These are phyloP conservation scores for Blera fallax DNA, from an alignment of 2,888 invertebrate species.

Conservation along the genomic window DNA sequence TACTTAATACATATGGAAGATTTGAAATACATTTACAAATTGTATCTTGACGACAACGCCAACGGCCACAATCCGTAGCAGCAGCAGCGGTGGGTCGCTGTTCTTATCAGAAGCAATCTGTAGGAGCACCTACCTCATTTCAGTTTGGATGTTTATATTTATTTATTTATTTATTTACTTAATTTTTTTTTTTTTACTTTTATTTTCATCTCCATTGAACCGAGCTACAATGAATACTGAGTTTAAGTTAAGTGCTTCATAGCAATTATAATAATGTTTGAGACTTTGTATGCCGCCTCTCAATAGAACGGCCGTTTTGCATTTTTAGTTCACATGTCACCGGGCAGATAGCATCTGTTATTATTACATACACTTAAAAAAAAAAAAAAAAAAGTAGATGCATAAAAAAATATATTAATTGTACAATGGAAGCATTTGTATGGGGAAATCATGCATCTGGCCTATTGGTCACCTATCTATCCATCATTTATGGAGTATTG, in stretches of 20 bases:
- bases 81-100: not conserved
- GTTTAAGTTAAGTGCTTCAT: not conserved
- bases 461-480: not conserved
- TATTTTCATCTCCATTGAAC: constrained; percentile 14
- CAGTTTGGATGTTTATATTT: not conserved
- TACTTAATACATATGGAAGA: constrained; percentile 28
- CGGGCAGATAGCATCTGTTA: constrained; percentile 1
- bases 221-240: not conserved
- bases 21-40: constrained; percentile 56
- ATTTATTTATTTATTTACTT: not conserved
- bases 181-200: constrained; percentile 10
- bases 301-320: not conserved
- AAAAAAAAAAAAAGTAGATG: not conserved
- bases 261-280: constrained; percentile 19
- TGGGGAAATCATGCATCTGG: not conserved
- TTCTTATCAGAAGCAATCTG: constrained; percentile 55
- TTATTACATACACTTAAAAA: not conserved
- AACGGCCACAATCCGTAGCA: not conserved
- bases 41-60: constrained; percentile 33
- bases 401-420: not conserved
- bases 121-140: not conserved
- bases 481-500: not conserved
- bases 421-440: not conserved
- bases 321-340: constrained; percentile 37
- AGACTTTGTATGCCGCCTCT: not conserved